These are phyloP conservation scores for Stratiomys singularior DNA, from an alignment of 2,888 invertebrate genomes.

Conservation along the genomic window DNA sequence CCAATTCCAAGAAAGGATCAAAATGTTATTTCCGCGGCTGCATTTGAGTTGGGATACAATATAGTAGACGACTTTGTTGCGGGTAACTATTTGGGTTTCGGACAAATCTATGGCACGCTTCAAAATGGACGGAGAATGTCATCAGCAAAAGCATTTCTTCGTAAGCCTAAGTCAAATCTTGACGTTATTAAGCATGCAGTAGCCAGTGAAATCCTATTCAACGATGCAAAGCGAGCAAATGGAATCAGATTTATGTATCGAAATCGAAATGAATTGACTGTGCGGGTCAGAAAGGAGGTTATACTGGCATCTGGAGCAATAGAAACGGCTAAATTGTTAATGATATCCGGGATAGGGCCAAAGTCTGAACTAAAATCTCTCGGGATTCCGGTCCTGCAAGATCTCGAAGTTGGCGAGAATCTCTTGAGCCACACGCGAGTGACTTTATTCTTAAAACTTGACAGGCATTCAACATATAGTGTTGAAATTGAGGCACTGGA, in stretches of 20 bases:
- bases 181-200: constrained; percentile 70
- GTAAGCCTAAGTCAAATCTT: constrained; percentile 69
- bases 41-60: constrained; percentile 66
- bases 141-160: constrained; percentile 77
- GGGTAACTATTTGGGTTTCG: constrained; percentile 67
- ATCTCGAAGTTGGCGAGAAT: constrained; percentile 74
- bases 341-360: constrained; percentile 58
- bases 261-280: constrained; percentile 56
- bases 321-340: constrained; percentile 57
- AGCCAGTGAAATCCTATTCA: constrained; percentile 69
- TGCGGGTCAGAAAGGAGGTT: constrained; percentile 54
- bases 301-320: constrained; percentile 58
- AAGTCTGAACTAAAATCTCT: constrained; percentile 51
- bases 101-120: constrained; percentile 66
- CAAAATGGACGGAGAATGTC: constrained; percentile 77
- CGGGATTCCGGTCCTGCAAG: constrained; percentile 53
- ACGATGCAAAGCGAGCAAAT: constrained; percentile 64
- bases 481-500: constrained; percentile 50
- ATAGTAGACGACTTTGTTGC: constrained; percentile 61
- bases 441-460: constrained; percentile 54
- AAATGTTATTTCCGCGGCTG: constrained; percentile 67
- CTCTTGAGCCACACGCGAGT: constrained; percentile 83
- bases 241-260: constrained; percentile 64
- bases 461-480: constrained; percentile 23
- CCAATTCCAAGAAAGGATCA: constrained; percentile 67